phyloP scores from a whole-genome alignment of 2,113 vertebrate species.

The Solea solea region DNA sequence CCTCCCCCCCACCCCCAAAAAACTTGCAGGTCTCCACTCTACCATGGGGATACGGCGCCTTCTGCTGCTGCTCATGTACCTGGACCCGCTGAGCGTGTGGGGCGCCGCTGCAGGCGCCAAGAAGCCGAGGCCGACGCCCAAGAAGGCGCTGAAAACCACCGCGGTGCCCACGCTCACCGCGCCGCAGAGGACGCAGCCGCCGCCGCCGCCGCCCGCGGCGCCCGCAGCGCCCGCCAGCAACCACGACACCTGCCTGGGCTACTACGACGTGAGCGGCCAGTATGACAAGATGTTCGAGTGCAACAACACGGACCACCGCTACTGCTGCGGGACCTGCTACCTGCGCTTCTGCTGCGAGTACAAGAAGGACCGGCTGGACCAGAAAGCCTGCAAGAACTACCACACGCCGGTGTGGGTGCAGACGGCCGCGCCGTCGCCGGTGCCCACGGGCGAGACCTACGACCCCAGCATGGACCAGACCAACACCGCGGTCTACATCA shows the following conservation, averaged over 20 bases:
- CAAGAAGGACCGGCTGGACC: constrained; percentile 92
- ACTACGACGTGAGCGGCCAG: constrained; percentile 98
- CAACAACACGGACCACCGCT: constrained; percentile 97
- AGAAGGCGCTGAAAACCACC: constrained; percentile 72
- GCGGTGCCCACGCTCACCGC: constrained; percentile 61
- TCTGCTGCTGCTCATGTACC: constrained; percentile 81
- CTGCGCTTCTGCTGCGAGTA: constrained; percentile 99
- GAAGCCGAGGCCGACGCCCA: constrained; percentile 69
- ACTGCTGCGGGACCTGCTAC: constrained; percentile 98
- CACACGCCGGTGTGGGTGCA: constrained; percentile 89
- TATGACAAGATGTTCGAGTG: constrained; percentile 97
- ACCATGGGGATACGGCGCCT: constrained; percentile 84
- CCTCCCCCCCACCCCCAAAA: not conserved
- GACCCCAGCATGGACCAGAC: constrained; percentile 95
- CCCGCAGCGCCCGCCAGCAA: constrained; percentile 73
- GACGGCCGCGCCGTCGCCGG: constrained; percentile 83
- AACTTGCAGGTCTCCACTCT: constrained; percentile 20
- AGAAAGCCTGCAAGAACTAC: constrained; percentile 93
- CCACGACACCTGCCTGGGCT: constrained; percentile 93
- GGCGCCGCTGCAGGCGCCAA: constrained; percentile 75
- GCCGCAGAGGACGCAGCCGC: constrained; percentile 50
- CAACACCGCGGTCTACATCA: constrained; percentile 97
- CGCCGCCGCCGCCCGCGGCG: constrained; percentile 33
- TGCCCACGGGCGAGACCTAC: constrained; percentile 86
- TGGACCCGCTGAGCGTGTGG: constrained; percentile 80